phyloP scores from a whole-genome alignment of 2,888 invertebrate genomes.

The Cosmopolites sordidus region DNA sequence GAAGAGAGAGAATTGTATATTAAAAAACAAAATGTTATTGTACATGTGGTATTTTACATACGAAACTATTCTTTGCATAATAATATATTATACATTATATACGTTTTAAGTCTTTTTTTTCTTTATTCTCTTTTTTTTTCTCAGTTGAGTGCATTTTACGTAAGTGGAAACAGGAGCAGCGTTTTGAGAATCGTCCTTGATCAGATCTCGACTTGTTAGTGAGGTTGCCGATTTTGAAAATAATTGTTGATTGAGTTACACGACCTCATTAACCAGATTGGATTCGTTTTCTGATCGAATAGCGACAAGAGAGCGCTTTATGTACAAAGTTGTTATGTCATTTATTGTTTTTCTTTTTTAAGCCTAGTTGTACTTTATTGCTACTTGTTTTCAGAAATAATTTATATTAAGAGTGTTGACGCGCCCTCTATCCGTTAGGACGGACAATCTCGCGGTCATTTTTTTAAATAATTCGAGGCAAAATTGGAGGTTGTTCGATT shows the following conservation, averaged over 20 bases:
- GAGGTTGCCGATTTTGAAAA: too few species aligned
- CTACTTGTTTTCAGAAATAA: slow-evolving; percentile 21
- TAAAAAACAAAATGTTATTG: slow-evolving; percentile 28
- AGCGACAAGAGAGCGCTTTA: too few species aligned
- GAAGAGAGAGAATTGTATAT: slow-evolving; percentile 35
- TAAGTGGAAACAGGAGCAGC: slow-evolving; percentile 45
- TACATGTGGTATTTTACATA: slow-evolving; percentile 45
- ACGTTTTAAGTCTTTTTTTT: slow-evolving; percentile 35
- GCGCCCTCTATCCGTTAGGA: slow-evolving; percentile 1
- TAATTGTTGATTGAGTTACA: too few species aligned
- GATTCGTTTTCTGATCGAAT: too few species aligned
- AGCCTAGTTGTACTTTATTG: slow-evolving; percentile 21
- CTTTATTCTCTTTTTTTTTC: slow-evolving; percentile 37
- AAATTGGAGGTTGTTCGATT: not conserved
- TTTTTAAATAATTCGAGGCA: not conserved
- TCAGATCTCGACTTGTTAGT: too few species aligned
- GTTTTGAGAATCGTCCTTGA: too few species aligned
- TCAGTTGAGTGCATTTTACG: slow-evolving; percentile 45
- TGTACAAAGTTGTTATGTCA: slow-evolving; percentile 27
- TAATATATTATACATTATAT: slow-evolving; percentile 38
- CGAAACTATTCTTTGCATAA: slow-evolving; percentile 38
- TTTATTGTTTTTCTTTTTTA: slow-evolving; percentile 23
- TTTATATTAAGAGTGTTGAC: slow-evolving; percentile 4
- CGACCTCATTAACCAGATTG: too few species aligned
- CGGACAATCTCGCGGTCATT: not conserved